phyloP scores from a whole-genome alignment of 2,113 vertebrate genomes.

The Elaphurus davidianus region DNA sequence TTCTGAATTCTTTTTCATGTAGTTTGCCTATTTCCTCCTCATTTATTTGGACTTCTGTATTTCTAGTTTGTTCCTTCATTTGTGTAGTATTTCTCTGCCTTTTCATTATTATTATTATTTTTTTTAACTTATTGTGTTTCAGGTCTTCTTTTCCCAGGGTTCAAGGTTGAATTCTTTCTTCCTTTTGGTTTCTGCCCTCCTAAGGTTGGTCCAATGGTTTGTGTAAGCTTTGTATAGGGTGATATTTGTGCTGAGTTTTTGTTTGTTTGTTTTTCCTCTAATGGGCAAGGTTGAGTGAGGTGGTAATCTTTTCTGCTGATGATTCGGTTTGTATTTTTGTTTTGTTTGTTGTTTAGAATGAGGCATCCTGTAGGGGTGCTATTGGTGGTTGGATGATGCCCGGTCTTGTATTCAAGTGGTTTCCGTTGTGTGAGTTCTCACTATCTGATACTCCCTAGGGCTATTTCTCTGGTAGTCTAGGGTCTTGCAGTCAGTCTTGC shows the following conservation, averaged over 20 bases:
- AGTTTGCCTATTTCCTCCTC: neutral
- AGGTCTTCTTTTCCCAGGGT: neutral
- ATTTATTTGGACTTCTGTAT: neutral
- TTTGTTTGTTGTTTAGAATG: neutral
- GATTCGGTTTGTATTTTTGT: neutral
- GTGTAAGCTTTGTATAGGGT: neutral
- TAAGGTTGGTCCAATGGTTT: neutral
- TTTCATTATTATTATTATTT: neutral
- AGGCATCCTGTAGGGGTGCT: neutral
- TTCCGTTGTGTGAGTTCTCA: neutral
- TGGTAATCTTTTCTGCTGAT: neutral
- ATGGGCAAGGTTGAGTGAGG: neutral
- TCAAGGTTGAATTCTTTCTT: neutral
- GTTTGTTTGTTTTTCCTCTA: neutral
- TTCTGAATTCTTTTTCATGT: neutral
- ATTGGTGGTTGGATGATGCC: neutral
- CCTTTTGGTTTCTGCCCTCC: neutral
- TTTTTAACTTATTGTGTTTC: neutral
- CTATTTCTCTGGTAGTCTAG: neutral
- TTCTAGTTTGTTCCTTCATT: neutral
- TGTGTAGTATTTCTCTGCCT: neutral
- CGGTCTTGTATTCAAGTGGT: neutral
- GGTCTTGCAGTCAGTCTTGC: neutral
- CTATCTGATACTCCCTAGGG: neutral
- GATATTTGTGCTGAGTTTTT: neutral